A percentile compares a stretch with the other conserved stretches of the same genome.
phyloP scores from a whole-genome alignment of 2,797 vertebrate species.

The Phoeniculus purpureus region DNA sequence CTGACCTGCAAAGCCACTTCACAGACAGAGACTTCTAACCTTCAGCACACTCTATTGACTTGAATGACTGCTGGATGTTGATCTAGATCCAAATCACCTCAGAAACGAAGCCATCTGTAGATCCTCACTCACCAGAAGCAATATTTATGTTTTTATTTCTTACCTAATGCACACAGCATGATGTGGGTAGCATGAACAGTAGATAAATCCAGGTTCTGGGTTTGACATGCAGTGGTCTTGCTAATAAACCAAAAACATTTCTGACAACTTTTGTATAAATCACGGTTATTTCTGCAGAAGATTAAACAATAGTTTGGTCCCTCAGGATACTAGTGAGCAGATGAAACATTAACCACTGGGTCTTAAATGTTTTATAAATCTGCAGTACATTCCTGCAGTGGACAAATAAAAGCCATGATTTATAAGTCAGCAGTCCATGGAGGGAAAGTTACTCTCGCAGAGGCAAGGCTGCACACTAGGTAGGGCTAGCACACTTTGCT shows the following conservation, averaged over 20 bases:
- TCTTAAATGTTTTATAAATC: constrained; percentile 50
- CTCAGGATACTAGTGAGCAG: constrained; percentile 63
- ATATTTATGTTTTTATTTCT: constrained; percentile 42
- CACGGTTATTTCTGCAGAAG: constrained; percentile 71
- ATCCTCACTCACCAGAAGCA: constrained; percentile 12
- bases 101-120: background rate
- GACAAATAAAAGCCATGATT: constrained; percentile 64
- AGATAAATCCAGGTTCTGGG: constrained; percentile 65
- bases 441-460: constrained; percentile 22
- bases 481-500: background rate
- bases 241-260: constrained; percentile 46
- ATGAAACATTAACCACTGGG: constrained; percentile 69
- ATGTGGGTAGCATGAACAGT: background rate
- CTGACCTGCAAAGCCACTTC: background rate
- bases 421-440: constrained; percentile 18
- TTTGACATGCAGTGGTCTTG: constrained; percentile 12
- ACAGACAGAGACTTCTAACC: background rate
- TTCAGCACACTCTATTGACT: background rate
- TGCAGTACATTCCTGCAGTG: background rate
- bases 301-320: constrained; percentile 74
- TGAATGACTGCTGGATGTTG: background rate
- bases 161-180: background rate
- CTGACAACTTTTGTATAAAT: constrained; percentile 70
- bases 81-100: background rate
- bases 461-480: background rate